Conservation (phyloP, 64 coral and sea anemone species). For the Astreopora myriophthalma region DNA sequence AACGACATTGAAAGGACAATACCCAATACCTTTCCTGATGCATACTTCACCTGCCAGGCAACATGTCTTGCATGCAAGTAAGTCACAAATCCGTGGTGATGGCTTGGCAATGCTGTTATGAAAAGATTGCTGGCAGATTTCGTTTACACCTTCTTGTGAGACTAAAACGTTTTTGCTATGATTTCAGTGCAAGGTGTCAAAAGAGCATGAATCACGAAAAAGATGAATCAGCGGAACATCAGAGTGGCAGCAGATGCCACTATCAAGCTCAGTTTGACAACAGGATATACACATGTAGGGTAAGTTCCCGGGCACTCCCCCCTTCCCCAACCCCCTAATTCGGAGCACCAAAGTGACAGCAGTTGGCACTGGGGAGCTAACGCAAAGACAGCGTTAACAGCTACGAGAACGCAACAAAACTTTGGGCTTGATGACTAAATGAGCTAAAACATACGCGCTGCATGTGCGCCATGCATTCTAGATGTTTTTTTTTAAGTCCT, state of each 20-base stretch:
- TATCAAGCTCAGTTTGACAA: slow-evolving; percentile 96
- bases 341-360: not conserved
- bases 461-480: too few relatives aligned
- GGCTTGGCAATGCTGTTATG: too few relatives aligned
- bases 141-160: too few relatives aligned
- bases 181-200: slow-evolving; percentile 74
- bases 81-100: not conserved
- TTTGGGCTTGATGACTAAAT: too few relatives aligned
- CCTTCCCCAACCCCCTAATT: not conserved
- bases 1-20: slow-evolving; percentile 74
- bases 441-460: too few relatives aligned
- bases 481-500: too few relatives aligned
- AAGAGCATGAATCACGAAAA: slow-evolving; percentile 93
- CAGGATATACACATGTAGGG: slow-evolving; percentile 91
- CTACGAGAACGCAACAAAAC: too few relatives aligned
- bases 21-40: slow-evolving; percentile 88
- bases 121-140: too few relatives aligned
- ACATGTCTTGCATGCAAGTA: slow-evolving; percentile 87
- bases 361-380: not conserved
- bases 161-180: too few relatives aligned
- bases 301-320: not conserved
- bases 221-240: slow-evolving; percentile 51
- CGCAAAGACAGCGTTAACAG: too few relatives aligned
- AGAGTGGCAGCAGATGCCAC: slow-evolving; percentile 51
- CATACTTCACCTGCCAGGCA: slow-evolving; percentile 87